Evolutionary conservation across 2,113 vertebrate genomes (phyloP).

Genomic region (Ptychochromis oligacanthus): DNA sequence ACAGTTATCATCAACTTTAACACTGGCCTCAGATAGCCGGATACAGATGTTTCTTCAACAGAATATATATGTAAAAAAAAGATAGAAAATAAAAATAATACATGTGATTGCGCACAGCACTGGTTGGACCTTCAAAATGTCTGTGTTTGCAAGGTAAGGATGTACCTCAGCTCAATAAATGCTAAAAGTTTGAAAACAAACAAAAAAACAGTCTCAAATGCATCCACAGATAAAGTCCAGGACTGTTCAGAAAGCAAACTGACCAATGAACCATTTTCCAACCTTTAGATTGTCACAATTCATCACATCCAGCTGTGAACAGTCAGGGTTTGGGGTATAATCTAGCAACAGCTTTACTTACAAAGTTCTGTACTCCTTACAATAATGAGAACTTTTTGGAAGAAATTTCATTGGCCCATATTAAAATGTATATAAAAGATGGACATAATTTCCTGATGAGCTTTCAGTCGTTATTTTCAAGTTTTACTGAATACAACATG

Average conservation of each 20-base stretch:
- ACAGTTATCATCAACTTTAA: conserved; percentile 20
- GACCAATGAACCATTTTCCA: neutral
- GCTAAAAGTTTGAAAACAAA: neutral
- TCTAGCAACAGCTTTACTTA: neutral
- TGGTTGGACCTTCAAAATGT: conserved; percentile 1
- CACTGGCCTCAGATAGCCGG: conserved; percentile 4
- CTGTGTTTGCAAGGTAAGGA: neutral
- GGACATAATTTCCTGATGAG: neutral
- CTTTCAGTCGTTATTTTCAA: neutral
- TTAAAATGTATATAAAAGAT: neutral
- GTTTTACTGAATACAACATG: no score
- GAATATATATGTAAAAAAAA: neutral
- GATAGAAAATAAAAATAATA: neutral
- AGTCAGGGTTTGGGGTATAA: neutral
- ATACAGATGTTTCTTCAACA: neutral
- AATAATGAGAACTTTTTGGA: neutral
- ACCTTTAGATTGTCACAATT: neutral
- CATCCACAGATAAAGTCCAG: neutral
- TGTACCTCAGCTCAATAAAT: neutral
- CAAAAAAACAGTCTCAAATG: neutral
- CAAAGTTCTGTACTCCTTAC: neutral
- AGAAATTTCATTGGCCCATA: rapidly evolving
- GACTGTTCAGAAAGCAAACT: rapidly evolving
- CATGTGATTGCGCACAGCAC: conserved; percentile 46
- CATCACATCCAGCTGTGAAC: neutral